Evolutionary conservation across 2,797 vertebrate species (phyloP), one percentile per base, ranked within the genome.

Genomic region (Synanceia verrucosa): DNA sequence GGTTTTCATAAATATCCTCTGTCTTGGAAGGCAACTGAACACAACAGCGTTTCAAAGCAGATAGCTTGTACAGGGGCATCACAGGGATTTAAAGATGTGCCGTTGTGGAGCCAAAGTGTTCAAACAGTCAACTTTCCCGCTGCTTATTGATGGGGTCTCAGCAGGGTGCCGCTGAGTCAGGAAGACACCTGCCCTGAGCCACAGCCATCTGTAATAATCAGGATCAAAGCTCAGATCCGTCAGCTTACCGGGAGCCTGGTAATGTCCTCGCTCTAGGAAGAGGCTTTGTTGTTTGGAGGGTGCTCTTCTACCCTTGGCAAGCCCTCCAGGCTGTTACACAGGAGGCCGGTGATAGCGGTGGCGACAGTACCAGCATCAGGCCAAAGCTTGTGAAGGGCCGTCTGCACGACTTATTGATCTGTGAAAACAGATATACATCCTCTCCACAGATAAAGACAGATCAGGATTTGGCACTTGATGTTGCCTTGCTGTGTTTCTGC

Each of bases 191-290:
- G 85, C 86, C 82, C 82, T 56, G 23, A 84, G 64, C 74, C 81
- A 8, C 63, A 16, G 53, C 53, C 50, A 79, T 82, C 78, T 86
- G 84, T 85, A 91, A 88, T 87, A 89, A 89, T 88, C 85, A 64
- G 61, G 83, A 91, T 90, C 87, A 93, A 92, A 91, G 88, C 85
- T 77, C 64, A 23, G 76, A 62, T 83, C 83, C 39, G 57, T 82
- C 81, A 72, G 75, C 83, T 67, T n/a, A n/a, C n/a, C n/a, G 67
- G 74, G 71, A 83, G 70, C 73, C 50, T 14, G 11, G 16, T 33
- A 9, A 57, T 52, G 85, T 85, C 82, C 85, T 59, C 18, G 62
- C 69, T 76, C 23, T 29, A 9, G n/a, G 33, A 10, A 82, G 78
- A 10, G 83, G 78, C 82, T 71, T 84, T 89, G 84, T 82, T 86